Conservation (phyloP, 2,888 invertebrate species). For the Stenurella melanura region DNA sequence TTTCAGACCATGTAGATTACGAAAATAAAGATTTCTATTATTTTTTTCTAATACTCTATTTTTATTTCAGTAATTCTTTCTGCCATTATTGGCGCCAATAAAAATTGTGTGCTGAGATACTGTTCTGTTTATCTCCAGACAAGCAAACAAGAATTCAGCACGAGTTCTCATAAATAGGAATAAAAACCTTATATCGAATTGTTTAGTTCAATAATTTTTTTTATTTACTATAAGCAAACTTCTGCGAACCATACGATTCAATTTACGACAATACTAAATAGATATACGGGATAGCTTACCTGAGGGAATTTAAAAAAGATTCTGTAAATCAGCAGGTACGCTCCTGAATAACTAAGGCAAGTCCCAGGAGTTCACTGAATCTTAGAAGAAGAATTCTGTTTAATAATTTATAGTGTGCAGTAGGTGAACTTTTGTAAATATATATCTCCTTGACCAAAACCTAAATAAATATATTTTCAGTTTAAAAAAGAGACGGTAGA, state of each 20-base stretch:
- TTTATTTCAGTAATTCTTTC: no score
- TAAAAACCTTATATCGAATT: not conserved
- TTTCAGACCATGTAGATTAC: no score
- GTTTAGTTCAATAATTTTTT: not conserved
- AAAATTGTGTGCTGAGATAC: no score
- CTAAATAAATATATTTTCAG: not conserved
- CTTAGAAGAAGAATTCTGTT: slow-evolving; percentile 11
- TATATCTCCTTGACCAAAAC: slow-evolving; percentile 23
- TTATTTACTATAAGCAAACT: not conserved
- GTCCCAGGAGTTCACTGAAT: slow-evolving; percentile 22
- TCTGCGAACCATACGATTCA: not conserved
- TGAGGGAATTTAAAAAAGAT: slow-evolving; percentile 11
- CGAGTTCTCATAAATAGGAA: not conserved
- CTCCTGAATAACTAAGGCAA: slow-evolving; percentile 6
- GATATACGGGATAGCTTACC: not conserved
- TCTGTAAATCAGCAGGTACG: slow-evolving; percentile 16
- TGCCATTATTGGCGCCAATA: no score
- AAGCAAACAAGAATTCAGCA: no score
- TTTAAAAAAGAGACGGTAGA: not conserved
- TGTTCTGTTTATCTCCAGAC: no score
- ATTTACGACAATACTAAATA: slow-evolving; percentile 7
- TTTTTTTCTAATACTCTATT: no score
- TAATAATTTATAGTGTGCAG: slow-evolving; percentile 20
- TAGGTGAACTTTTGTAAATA: slow-evolving; percentile 12
- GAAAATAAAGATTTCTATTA: no score